Conservation (phyloP, 2,113 vertebrate species). For the Solenodon paradoxus region DNA sequence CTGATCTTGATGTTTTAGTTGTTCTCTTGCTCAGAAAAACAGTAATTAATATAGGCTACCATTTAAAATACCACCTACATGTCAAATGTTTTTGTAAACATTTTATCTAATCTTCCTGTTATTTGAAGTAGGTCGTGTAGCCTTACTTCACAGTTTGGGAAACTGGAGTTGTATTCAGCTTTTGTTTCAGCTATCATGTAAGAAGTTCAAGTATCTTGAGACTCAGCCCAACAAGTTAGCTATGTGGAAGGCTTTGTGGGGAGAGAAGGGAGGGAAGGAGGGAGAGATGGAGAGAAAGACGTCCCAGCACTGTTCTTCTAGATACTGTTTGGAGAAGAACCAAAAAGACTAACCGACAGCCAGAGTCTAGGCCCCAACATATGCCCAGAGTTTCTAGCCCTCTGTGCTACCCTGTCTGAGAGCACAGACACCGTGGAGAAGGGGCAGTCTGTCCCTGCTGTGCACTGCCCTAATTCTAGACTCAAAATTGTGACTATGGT, state of each 20-base stretch:
- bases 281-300: background rate
- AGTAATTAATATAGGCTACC: background rate
- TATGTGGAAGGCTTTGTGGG: background rate
- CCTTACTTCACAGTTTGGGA: background rate
- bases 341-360: background rate
- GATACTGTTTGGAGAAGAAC: background rate
- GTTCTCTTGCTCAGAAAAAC: background rate
- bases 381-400: background rate
- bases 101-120: background rate
- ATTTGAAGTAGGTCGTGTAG: background rate
- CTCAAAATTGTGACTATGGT: background rate
- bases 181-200: background rate
- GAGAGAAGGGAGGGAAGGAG: fast-evolving
- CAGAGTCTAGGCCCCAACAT: background rate
- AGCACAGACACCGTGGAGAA: background rate
- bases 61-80: background rate
- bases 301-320: background rate
- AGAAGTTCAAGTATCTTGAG: background rate
- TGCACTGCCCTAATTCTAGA: background rate
- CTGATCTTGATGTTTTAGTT: background rate
- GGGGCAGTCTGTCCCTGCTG: background rate
- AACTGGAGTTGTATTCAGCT: background rate
- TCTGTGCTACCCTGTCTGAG: background rate
- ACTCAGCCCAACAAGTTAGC: background rate
- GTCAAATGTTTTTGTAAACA: background rate